phyloP scores from a whole-genome alignment of 2,888 invertebrate genomes.

The Masnerella sp. region DNA sequence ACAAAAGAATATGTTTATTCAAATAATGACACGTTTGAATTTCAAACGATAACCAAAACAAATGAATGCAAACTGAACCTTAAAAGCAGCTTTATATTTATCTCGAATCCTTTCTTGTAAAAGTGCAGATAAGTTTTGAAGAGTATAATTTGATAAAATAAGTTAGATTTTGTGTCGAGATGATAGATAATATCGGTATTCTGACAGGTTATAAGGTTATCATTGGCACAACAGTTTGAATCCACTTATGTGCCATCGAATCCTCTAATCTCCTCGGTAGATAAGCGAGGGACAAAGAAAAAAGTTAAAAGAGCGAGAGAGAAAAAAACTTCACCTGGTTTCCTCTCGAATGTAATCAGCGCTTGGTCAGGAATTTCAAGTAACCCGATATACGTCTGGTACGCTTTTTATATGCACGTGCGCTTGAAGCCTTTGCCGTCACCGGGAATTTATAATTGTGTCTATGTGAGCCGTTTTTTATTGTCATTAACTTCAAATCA shows the following conservation, averaged over 20 bases:
- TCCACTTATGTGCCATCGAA: conserved; percentile 1
- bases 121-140: too few relatives aligned
- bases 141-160: background rate
- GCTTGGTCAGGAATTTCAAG: conserved; percentile 40
- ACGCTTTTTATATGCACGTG: conserved; percentile 33
- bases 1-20: too few relatives aligned
- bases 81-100: too few relatives aligned
- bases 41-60: too few relatives aligned
- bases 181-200: background rate
- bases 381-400: conserved; percentile 31
- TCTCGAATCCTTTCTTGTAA: too few relatives aligned
- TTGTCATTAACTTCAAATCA: background rate
- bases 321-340: conserved; percentile 39
- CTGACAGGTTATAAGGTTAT: conserved; percentile 8
- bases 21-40: too few relatives aligned
- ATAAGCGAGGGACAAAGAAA: background rate
- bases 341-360: conserved; percentile 29
- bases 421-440: conserved; percentile 28
- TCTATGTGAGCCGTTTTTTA: background rate
- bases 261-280: conserved; percentile 1
- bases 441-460: conserved; percentile 27
- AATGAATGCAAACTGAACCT: too few relatives aligned
- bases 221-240: background rate
- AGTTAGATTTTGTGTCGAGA: background rate
- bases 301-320: background rate